phyloP scores from a whole-genome alignment of 2,888 invertebrate species.

The Apoderus coryli region DNA sequence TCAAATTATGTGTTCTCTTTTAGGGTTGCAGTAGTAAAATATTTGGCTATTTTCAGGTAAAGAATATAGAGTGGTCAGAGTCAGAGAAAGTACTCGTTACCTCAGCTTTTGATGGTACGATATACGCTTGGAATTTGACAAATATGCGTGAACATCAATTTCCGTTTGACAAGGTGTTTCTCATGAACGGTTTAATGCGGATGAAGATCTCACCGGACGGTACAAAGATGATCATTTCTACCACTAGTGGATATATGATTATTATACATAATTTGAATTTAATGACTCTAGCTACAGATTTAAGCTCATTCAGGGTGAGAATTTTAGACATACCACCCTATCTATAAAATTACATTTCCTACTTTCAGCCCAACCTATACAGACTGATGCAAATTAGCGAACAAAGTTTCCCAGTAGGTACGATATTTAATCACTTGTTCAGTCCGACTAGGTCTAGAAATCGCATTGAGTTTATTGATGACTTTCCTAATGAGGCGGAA shows the following conservation, averaged over 20 bases:
- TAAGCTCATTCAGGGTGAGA: conserved; percentile 68
- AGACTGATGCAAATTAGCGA: conserved; percentile 77
- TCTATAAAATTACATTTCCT: too few species aligned
- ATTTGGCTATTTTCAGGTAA: conserved; percentile 43
- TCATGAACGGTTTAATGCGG: conserved; percentile 72
- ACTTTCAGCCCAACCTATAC: conserved; percentile 73
- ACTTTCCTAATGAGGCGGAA: conserved; percentile 87
- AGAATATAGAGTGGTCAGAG: conserved; percentile 85
- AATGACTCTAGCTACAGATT: conserved; percentile 59
- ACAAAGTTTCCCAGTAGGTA: conserved; percentile 66
- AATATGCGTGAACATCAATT: conserved; percentile 65
- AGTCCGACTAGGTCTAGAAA: conserved; percentile 58
- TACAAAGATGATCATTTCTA: conserved; percentile 78
- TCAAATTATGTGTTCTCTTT: too few species aligned
- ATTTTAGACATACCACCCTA: too few species aligned
- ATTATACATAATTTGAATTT: conserved; percentile 81
- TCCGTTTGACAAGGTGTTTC: conserved; percentile 68
- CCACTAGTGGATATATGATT: conserved; percentile 79
- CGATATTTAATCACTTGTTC: conserved; percentile 71
- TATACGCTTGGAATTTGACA: conserved; percentile 90
- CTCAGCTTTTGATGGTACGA: conserved; percentile 85
- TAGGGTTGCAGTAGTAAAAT: too few species aligned
- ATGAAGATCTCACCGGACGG: conserved; percentile 78
- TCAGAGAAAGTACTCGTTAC: conserved; percentile 74
- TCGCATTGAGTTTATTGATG: conserved; percentile 78